Evolutionary conservation across 1,140 invertebrate species (phyloP).

Genomic region (Euwallacea fornicatus): DNA sequence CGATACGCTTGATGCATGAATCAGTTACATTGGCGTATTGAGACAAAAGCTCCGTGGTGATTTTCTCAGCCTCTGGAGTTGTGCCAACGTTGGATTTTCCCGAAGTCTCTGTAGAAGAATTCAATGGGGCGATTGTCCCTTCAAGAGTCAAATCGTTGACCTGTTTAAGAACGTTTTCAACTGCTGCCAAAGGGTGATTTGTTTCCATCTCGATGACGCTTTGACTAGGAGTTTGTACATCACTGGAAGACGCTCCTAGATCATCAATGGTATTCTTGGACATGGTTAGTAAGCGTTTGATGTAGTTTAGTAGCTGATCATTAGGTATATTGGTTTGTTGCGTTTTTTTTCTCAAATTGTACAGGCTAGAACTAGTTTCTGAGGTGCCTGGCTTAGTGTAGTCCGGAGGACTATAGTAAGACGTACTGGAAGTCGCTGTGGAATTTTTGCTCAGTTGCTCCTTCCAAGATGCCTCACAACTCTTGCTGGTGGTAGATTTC

Average conservation of each 20-base stretch:
- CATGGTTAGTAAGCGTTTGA: conserved; percentile 57
- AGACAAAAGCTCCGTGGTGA: conserved; percentile 24
- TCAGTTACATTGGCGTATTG: conserved; percentile 56
- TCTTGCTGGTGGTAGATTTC: background rate
- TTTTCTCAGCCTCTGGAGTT: conserved; percentile 4
- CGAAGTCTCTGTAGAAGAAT: conserved; percentile 18
- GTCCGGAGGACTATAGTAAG: conserved; percentile 51
- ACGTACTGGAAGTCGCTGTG: conserved; percentile 46
- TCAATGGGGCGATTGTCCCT: conserved; percentile 27
- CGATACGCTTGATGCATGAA: conserved; percentile 58
- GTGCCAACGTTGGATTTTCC: background rate
- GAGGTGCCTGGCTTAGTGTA: conserved; percentile 31
- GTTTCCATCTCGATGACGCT: conserved; percentile 52
- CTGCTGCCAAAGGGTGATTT: conserved; percentile 42
- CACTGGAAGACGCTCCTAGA: conserved; percentile 57
- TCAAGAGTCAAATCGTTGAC: conserved; percentile 28
- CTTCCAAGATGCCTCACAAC: conserved; percentile 39
- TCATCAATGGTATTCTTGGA: conserved; percentile 57
- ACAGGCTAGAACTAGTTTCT: conserved; percentile 25
- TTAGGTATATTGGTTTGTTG: conserved; percentile 40
- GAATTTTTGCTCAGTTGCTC: conserved; percentile 46
- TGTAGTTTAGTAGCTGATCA: conserved; percentile 54
- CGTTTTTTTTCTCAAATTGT: conserved; percentile 42
- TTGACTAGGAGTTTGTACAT: conserved; percentile 57
- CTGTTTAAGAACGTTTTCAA: conserved; percentile 36